Evolutionary conservation across 2,888 invertebrate species (phyloP).

Genomic region (Mechanitis mazaeus): DNA sequence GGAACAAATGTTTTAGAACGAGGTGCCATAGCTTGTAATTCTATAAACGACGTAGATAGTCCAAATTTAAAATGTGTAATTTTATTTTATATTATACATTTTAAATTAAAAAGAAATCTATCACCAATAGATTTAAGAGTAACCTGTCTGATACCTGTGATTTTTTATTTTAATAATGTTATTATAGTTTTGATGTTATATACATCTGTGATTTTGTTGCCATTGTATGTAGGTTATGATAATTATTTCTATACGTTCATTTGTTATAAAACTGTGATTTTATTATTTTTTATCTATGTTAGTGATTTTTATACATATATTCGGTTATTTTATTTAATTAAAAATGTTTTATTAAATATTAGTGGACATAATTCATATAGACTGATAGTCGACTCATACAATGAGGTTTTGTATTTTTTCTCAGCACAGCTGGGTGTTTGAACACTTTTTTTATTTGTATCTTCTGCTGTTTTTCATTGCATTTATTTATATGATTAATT

Average conservation of each 20-base stretch:
- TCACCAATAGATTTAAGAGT: constrained; percentile 59
- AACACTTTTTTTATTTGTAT: constrained; percentile 13
- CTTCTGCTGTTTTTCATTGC: constrained; percentile 20
- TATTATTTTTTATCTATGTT: constrained; percentile 27
- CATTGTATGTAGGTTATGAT: constrained; percentile 52
- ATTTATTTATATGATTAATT: not conserved
- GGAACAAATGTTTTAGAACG: constrained; percentile 21
- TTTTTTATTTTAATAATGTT: constrained; percentile 63
- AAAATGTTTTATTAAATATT: not conserved
- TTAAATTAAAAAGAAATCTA: constrained; percentile 33
- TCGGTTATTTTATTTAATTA: constrained; percentile 2
- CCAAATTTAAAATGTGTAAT: constrained; percentile 33
- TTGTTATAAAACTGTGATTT: constrained; percentile 24
- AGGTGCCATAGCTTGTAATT: constrained; percentile 30
- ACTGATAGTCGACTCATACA: constrained; percentile 46
- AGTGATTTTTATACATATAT: constrained; percentile 30
- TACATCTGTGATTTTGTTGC: constrained; percentile 68
- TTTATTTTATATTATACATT: constrained; percentile 19
- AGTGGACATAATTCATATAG: constrained; percentile 14
- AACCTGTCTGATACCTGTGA: constrained; percentile 62
- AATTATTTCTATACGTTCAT: constrained; percentile 30
- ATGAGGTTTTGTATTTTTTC: constrained; percentile 34
- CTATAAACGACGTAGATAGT: constrained; percentile 18
- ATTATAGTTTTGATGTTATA: constrained; percentile 55
- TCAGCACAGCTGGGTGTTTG: constrained; percentile 23